Evolutionary conservation across 2,113 vertebrate species (phyloP).

Genomic region (Noturus placidus): DNA sequence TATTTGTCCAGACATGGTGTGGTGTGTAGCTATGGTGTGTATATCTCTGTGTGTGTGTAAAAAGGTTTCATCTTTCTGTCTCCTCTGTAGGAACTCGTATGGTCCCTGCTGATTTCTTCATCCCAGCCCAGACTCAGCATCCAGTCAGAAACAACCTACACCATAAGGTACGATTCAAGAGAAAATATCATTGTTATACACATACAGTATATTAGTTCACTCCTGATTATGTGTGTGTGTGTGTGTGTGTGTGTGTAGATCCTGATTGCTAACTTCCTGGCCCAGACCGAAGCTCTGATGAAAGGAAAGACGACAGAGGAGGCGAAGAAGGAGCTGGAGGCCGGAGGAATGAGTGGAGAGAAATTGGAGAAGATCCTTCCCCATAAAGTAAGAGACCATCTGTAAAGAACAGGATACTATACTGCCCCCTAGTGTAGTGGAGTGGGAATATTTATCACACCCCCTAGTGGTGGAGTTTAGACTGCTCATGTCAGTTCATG

Average conservation of each 20-base stretch:
- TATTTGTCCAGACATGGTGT: neutral
- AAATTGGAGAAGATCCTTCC: slow-evolving; percentile 86
- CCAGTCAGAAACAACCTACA: slow-evolving; percentile 90
- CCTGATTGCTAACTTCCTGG: slow-evolving; percentile 91
- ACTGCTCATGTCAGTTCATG: neutral
- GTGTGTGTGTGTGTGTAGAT: slow-evolving; percentile 73
- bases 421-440: slow-evolving; percentile 36
- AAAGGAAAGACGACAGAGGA: slow-evolving; percentile 86
- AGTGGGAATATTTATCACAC: neutral
- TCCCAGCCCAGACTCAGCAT: slow-evolving; percentile 91
- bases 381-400: slow-evolving; percentile 82
- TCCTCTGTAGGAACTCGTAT: slow-evolving; percentile 83
- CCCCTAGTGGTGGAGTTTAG: slow-evolving; percentile 8
- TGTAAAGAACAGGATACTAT: neutral
- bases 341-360: slow-evolving; percentile 73
- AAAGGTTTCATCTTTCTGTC: slow-evolving; percentile 3
- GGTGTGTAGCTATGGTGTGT: neutral
- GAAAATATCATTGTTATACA: neutral
- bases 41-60: slow-evolving; percentile 12
- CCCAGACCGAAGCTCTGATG: slow-evolving; percentile 97
- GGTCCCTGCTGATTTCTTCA: slow-evolving; percentile 94
- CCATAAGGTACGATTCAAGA: slow-evolving; percentile 79
- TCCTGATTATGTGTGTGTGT: slow-evolving; percentile 3
- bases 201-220: neutral
- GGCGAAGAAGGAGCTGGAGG: slow-evolving; percentile 86